These are phyloP conservation scores for Reticulitermes speratus DNA, from an alignment of 1,140 invertebrate species.

Conservation along the genomic window DNA sequence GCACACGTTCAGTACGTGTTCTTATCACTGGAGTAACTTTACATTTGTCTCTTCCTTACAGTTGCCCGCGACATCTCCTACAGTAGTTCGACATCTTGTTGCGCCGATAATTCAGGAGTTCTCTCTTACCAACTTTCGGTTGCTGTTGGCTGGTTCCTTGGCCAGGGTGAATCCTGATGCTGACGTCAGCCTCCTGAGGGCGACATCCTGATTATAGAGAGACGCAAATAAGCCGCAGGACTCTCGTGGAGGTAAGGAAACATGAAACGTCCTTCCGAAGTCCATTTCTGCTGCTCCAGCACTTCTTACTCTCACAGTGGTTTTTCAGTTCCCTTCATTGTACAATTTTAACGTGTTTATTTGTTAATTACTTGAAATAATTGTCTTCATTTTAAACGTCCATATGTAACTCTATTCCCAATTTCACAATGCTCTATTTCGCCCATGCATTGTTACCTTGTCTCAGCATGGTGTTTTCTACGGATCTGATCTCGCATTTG, in stretches of 20 bases:
- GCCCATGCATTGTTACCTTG: too few species aligned
- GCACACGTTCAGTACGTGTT: too few species aligned
- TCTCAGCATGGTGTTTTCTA: too few species aligned
- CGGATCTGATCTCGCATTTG: too few species aligned
- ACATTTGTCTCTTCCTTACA: neutral
- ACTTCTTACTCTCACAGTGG: too few species aligned
- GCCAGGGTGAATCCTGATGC: constrained; percentile 60
- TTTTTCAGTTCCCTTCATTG: too few species aligned
- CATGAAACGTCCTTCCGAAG: constrained; percentile 23
- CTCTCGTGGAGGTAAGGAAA: constrained; percentile 49
- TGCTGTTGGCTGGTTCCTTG: constrained; percentile 62
- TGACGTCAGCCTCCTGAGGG: constrained; percentile 57
- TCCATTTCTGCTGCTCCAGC: constrained; percentile 19
- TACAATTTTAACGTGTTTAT: too few species aligned
- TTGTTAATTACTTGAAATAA: too few species aligned
- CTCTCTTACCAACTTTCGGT: constrained; percentile 23
- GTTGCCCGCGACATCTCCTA: constrained; percentile 12
- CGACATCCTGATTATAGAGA: constrained; percentile 61
- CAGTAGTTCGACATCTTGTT: neutral
- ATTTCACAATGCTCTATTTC: too few species aligned
- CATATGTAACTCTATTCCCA: too few species aligned
- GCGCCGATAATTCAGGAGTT: constrained; percentile 25
- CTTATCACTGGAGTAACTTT: too few species aligned
- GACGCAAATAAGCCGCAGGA: constrained; percentile 53
- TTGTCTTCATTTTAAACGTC: too few species aligned